A percentile compares a stretch with the other conserved stretches of the same genome.
Evolutionary conservation across 1,140 invertebrate genomes (phyloP).

Genomic region (Druon quercuslanigerum): DNA sequence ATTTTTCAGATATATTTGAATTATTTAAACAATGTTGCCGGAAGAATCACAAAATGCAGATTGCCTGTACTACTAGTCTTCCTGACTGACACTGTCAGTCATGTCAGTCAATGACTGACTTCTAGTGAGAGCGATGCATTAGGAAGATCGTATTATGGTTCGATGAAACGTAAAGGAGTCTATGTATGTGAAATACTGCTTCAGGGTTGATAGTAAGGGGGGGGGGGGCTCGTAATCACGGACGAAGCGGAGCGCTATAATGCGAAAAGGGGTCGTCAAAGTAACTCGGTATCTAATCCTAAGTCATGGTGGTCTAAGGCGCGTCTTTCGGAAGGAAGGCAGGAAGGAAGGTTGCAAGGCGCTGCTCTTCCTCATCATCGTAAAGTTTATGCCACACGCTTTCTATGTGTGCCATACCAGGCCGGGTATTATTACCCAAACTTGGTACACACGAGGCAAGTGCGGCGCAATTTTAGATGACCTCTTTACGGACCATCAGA

Average conservation of each 20-base stretch:
- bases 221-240: neutral
- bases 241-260: neutral
- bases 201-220: neutral
- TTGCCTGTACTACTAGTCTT: no score
- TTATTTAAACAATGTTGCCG: no score
- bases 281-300: neutral
- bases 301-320: slow-evolving; percentile 13
- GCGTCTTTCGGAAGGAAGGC: neutral
- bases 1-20: no score
- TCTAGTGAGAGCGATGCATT: no score
- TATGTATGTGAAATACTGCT: neutral
- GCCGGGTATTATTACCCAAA: no score
- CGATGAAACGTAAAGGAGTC: neutral
- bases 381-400: neutral
- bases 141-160: neutral
- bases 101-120: no score
- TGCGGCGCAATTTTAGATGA: no score
- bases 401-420: neutral
- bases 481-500: no score
- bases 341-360: neutral
- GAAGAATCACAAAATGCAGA: no score
- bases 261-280: slow-evolving; percentile 8
- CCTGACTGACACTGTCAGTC: no score
- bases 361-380: slow-evolving; percentile 14
- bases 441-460: no score